phyloP scores from a whole-genome alignment of 2,797 vertebrate species.

The Propithecus deckenii region DNA sequence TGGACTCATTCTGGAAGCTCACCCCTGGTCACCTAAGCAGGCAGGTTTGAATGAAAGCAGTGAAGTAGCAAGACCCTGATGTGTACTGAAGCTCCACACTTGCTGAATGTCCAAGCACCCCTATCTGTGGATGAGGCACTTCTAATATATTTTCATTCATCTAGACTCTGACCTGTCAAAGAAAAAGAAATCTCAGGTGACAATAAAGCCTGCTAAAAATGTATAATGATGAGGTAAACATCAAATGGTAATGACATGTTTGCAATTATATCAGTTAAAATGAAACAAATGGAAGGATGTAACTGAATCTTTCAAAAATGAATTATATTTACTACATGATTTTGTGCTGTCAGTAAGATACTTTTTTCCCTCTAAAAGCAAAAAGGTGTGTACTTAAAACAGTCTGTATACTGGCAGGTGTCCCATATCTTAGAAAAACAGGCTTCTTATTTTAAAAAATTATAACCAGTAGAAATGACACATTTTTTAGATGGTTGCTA shows the following conservation, averaged over 20 bases:
- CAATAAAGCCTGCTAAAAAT: not conserved
- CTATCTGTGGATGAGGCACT: not conserved
- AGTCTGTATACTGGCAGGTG: not conserved
- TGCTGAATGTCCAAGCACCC: not conserved
- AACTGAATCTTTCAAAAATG: not conserved
- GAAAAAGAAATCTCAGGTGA: not conserved
- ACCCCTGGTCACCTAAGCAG: not conserved
- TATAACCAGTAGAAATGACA: not conserved
- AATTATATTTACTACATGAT: constrained; percentile 15
- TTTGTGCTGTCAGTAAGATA: not conserved
- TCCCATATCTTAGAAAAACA: not conserved
- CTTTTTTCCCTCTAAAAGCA: not conserved
- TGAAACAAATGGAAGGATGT: not conserved
- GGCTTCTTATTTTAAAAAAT: constrained; percentile 39
- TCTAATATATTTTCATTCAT: not conserved
- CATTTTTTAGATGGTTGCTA: not conserved
- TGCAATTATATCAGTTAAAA: constrained; percentile 42
- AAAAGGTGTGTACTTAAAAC: not conserved
- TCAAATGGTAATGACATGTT: not conserved
- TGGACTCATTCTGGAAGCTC: not conserved
- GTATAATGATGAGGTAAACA: not conserved
- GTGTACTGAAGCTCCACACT: not conserved
- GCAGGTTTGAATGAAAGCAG: not conserved
- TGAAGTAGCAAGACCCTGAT: not conserved
- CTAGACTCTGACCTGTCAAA: not conserved